phyloP scores from a whole-genome alignment of 2,888 invertebrate species.

The Nymphalis c-album region DNA sequence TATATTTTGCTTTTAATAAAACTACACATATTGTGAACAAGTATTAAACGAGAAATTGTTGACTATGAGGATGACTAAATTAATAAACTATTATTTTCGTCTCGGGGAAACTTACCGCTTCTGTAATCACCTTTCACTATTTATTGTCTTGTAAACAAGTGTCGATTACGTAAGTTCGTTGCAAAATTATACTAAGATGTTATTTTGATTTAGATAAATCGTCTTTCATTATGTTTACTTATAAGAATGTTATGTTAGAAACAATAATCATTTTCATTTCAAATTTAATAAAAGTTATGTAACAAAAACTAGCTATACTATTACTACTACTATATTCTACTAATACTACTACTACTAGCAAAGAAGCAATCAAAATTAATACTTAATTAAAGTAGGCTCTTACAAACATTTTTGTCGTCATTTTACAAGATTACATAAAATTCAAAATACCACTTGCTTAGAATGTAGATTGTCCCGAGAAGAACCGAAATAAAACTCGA shows the following conservation, averaged over 20 bases:
- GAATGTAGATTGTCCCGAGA: too few species aligned
- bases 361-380: too few species aligned
- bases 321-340: too few species aligned
- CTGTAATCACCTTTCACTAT: conserved; percentile 35
- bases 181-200: conserved; percentile 9
- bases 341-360: too few species aligned
- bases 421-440: too few species aligned
- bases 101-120: conserved; percentile 23
- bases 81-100: conserved; percentile 18
- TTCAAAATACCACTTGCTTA: too few species aligned
- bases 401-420: too few species aligned
- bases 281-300: too few species aligned
- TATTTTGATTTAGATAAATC: background rate
- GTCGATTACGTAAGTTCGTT: conserved; percentile 28
- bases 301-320: too few species aligned
- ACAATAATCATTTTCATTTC: too few species aligned
- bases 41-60: background rate
- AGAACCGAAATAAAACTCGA: too few species aligned
- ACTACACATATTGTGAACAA: background rate
- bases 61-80: conserved; percentile 17
- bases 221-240: background rate
- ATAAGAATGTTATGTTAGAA: background rate
- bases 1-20: background rate
- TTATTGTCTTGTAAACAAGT: conserved; percentile 31
- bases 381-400: too few species aligned